A percentile compares a stretch with the other conserved stretches of the same genome.
Evolutionary conservation across 1,140 invertebrate genomes (phyloP).

Genomic region (Sarcophaga bullata): DNA sequence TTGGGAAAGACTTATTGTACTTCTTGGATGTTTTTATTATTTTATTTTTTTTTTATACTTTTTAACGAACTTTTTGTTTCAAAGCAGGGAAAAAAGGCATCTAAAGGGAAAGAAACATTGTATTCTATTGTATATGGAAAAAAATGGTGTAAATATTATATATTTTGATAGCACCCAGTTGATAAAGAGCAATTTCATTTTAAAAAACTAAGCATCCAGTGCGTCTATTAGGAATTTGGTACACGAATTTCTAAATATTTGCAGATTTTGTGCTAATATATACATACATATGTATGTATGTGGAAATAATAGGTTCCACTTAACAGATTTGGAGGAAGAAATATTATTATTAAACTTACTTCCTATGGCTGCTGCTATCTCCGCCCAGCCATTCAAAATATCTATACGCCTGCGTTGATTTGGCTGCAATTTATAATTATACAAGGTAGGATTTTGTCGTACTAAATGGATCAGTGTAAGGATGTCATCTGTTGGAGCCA

Average conservation of each 20-base stretch:
- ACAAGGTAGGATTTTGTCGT: slow-evolving; percentile 60
- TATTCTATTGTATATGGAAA: no score
- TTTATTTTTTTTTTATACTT: no score
- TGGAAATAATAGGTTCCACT: neutral
- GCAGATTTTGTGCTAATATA: neutral
- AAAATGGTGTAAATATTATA: no score
- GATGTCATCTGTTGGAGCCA: slow-evolving; percentile 60
- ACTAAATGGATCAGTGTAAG: slow-evolving; percentile 59
- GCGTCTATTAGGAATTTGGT: no score
- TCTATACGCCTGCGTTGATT: slow-evolving; percentile 60
- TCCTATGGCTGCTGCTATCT: slow-evolving; percentile 59
- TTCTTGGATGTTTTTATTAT: no score
- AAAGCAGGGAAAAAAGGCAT: no score
- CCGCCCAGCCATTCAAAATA: slow-evolving; percentile 58
- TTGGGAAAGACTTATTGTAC: no score
- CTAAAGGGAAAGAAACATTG: no score
- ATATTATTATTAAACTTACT: slow-evolving; percentile 50
- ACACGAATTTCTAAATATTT: neutral
- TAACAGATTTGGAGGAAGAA: neutral
- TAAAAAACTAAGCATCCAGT: no score
- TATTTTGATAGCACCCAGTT: no score
- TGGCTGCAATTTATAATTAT: slow-evolving; percentile 62
- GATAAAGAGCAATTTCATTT: no score
- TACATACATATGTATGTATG: neutral
- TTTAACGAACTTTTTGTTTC: no score